Base-by-base conservation (phyloP, 2,888 invertebrate genomes). In the Eupithecia dodoneata region DNA sequence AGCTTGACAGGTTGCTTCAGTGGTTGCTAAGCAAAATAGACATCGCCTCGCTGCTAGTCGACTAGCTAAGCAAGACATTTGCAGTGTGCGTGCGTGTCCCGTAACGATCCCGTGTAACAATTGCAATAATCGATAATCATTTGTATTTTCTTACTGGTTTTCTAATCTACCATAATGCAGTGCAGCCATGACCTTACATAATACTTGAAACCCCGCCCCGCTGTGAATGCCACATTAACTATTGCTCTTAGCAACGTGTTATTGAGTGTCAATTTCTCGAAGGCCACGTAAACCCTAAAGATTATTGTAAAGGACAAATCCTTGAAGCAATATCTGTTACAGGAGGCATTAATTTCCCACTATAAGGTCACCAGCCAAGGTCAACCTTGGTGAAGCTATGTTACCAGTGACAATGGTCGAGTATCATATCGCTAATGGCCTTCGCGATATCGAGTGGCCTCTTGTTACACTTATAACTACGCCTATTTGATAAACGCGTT, bases 311-410 rank as follows among this genome's bases (percentile, higher is more conserved):
- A 89, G 89, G 90, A 82, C 87, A 77, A 78, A 85, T 73, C 91
- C 92, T 91, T 91, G 76, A 44, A 81, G 77, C 79, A 81, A 88
- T 84, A 81, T 83, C 81, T 74, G 82, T 83, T 79, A 85, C 86
- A 82, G 82, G 80, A 81, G 81, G 80, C 80, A 83, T 85, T 86
- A 84, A 86, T 86, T 83, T 86, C 84, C 82, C 83, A 83, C 83
- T 81, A 81, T 81, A 87, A 88, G 87, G 87, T 83, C 83, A 80
- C 69, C 79, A 80, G 76, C 76, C 83, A 86, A 87, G 88, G 84
- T 82, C 83, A 78, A 77, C 76, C 80, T 67, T 76, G 65, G 74
- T 80, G 77, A 78, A 75, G 79, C 72, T 59, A 78, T 81, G 78
- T 83, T 85, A 85, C 85, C 86, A 86, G 76, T 86, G 86, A 83